Conservation (phyloP, 2,888 invertebrate genomes). For the Stictocephala bisonia region DNA sequence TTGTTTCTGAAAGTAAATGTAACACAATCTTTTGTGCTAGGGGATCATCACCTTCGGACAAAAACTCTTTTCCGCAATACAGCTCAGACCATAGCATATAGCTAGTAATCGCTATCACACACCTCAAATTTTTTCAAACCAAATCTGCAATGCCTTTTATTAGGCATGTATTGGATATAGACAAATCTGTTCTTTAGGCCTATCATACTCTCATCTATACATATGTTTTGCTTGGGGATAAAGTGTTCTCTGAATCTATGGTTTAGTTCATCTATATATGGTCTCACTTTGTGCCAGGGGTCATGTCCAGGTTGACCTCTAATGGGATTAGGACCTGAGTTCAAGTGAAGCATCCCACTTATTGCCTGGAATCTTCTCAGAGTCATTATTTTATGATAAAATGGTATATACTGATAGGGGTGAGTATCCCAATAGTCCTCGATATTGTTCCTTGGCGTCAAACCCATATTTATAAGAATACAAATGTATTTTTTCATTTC, state of each 20-base stretch:
- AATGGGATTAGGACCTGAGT: not conserved
- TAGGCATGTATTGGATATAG: conserved; percentile 40
- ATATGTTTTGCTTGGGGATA: conserved; percentile 34
- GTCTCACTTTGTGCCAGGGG: conserved; percentile 41
- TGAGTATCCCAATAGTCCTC: not conserved
- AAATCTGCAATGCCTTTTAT: conserved; percentile 31
- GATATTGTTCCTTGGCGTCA: not conserved
- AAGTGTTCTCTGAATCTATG: conserved; percentile 15
- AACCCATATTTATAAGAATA: not conserved
- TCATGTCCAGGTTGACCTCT: conserved; percentile 38
- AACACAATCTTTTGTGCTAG: conserved; percentile 18
- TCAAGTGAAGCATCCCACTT: conserved; percentile 26
- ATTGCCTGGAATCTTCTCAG: conserved; percentile 23
- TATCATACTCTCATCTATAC: conserved; percentile 35
- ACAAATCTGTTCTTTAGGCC: conserved; percentile 40
- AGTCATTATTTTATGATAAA: conserved; percentile 27
- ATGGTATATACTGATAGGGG: not conserved
- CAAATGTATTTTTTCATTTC: conserved; percentile 9
- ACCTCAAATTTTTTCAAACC: conserved; percentile 26
- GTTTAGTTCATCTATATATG: conserved; percentile 40
- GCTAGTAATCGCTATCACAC: conserved; percentile 10
- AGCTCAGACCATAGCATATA: not conserved
- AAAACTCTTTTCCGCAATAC: conserved; percentile 19
- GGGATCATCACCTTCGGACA: not conserved
- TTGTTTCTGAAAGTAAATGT: not conserved